Conservation (phyloP, 2,113 vertebrate species). For the Pelobates fuscus region DNA sequence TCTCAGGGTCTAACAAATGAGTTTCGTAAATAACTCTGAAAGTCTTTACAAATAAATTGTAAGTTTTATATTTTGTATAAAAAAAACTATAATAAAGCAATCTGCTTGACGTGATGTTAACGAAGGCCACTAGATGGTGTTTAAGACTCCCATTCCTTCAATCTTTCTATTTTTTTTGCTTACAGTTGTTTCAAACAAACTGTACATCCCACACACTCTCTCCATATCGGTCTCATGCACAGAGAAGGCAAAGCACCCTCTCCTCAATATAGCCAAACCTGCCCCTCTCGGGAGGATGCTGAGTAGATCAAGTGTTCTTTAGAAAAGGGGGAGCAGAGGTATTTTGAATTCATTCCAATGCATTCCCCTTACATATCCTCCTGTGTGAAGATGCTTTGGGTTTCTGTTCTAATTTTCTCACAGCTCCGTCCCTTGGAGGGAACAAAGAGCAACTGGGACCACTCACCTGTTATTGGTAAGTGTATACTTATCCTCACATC, state of each 20-base stretch:
- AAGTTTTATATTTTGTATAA: no score
- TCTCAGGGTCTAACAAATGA: no score
- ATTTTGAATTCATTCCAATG: neutral
- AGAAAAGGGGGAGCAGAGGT: neutral
- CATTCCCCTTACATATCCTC: neutral
- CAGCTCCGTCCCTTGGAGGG: neutral
- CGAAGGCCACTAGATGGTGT: conserved; percentile 23
- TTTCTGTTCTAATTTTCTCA: neutral
- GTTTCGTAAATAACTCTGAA: no score
- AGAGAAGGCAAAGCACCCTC: neutral
- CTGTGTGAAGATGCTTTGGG: conserved; percentile 26
- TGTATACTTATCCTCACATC: neutral
- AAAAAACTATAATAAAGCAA: no score
- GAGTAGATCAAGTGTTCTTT: neutral
- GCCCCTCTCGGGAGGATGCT: neutral
- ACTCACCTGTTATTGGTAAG: conserved; percentile 23
- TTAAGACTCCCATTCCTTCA: neutral
- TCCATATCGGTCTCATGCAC: conserved; percentile 20
- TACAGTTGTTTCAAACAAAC: conserved; percentile 7
- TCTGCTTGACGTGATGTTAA: no score
- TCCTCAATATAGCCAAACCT: neutral
- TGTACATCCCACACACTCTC: conserved; percentile 15
- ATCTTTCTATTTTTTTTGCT: neutral
- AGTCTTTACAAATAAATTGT: no score
- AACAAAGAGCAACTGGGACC: neutral